phyloP scores from a whole-genome alignment of 23 tunicate species.

The Diplosoma virens region DNA sequence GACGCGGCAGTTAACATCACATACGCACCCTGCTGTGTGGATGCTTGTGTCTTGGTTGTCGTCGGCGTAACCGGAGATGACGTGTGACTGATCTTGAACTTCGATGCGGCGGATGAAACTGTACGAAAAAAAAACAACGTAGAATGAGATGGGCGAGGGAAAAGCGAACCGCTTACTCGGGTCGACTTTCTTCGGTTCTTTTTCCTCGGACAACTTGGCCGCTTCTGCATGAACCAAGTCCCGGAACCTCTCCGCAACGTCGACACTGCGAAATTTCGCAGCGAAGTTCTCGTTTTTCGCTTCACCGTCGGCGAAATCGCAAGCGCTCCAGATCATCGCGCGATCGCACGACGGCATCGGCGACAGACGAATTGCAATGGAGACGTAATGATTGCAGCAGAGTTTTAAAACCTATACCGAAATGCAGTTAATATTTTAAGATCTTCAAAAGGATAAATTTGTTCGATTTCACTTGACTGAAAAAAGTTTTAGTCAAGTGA shows the following conservation, averaged over 20 bases:
- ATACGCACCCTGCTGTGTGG: no score
- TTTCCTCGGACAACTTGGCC: neutral
- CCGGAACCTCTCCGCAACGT: constrained; percentile 59
- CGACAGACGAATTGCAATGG: constrained; percentile 3
- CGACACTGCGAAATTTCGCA: constrained; percentile 69
- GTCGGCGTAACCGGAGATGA: neutral
- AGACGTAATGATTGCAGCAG: constrained; percentile 83
- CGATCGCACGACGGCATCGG: constrained; percentile 58
- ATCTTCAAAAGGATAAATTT: no score
- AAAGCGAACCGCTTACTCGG: no score
- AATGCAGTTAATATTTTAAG: no score
- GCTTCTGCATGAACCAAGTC: constrained; percentile 47
- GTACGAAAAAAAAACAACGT: neutral
- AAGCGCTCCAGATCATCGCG: constrained; percentile 83
- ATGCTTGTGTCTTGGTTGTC: neutral
- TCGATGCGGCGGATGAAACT: constrained; percentile 32
- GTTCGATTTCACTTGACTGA: no score
- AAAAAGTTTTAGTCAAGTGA: no score
- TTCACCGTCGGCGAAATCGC: constrained; percentile 85
- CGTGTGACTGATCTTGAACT: constrained; percentile 25
- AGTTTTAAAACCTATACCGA: constrained; percentile 85
- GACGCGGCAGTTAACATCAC: no score
- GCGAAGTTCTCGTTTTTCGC: constrained; percentile 62
- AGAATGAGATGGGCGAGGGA: no score
- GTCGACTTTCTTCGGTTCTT: no score